These are phyloP conservation scores for Chrysocyon brachyurus DNA, from an alignment of 2,797 vertebrate genomes.

Conservation along the genomic window DNA sequence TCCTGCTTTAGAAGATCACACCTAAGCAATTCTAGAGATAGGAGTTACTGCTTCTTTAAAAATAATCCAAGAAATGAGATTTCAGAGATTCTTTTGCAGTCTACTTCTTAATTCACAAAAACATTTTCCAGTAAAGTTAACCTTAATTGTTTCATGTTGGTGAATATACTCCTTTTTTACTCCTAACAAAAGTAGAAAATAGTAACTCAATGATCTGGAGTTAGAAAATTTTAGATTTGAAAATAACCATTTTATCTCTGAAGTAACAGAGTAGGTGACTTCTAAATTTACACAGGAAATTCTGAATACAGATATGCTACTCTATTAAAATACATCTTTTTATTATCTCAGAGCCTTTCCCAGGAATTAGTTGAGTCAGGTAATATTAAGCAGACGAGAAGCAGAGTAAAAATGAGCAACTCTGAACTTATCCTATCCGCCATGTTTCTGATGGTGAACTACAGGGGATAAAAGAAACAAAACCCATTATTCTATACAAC, in stretches of 20 bases:
- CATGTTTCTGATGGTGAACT: neutral
- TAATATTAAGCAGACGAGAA: neutral
- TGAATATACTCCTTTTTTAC: slow-evolving; percentile 4
- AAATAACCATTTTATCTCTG: neutral
- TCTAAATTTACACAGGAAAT: slow-evolving; percentile 25
- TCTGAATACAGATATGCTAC: neutral
- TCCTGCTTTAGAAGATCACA: neutral
- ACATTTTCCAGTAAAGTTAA: neutral
- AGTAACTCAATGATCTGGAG: neutral
- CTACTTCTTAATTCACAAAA: neutral
- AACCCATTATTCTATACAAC: neutral
- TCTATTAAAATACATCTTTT: neutral
- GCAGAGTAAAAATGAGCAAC: neutral
- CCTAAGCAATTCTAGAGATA: neutral
- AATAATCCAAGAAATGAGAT: neutral
- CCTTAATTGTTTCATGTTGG: neutral
- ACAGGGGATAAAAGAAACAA: neutral
- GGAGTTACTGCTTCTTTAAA: neutral
- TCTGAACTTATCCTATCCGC: neutral
- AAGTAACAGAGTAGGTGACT: neutral
- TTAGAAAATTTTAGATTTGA: slow-evolving; percentile 36
- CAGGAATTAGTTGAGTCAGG: neutral
- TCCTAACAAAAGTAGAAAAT: neutral
- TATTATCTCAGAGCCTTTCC: neutral
- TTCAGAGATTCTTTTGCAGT: slow-evolving; percentile 7